phyloP scores from a whole-genome alignment of 1,140 invertebrate genomes.

The Vanessa tameamea region DNA sequence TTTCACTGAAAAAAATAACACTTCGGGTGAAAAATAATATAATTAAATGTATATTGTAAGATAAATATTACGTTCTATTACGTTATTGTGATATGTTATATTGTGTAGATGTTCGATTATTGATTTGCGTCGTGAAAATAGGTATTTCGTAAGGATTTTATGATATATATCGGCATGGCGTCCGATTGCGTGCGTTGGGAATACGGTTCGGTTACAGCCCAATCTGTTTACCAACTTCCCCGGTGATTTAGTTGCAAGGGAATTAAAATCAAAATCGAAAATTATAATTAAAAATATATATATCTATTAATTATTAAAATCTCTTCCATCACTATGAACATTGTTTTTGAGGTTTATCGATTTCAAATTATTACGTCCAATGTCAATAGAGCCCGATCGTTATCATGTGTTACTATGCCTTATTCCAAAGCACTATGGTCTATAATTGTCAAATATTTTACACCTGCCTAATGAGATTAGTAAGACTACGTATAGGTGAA shows the following conservation, averaged over 20 bases:
- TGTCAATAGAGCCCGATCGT: slow-evolving; percentile 7
- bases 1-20: slow-evolving; percentile 32
- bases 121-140: slow-evolving; percentile 7
- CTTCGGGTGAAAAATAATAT: slow-evolving; percentile 23
- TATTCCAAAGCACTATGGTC: slow-evolving; percentile 17
- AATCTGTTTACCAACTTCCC: slow-evolving; percentile 34
- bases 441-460: neutral
- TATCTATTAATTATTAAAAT: neutral
- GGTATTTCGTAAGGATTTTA: slow-evolving; percentile 13
- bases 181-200: slow-evolving; percentile 30
- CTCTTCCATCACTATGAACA: neutral
- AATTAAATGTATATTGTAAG: slow-evolving; percentile 9
- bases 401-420: slow-evolving; percentile 7
- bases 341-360: slow-evolving; percentile 13
- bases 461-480: neutral
- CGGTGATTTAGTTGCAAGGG: slow-evolving; percentile 2
- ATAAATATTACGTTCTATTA: neutral
- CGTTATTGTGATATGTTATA: neutral
- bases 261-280: neutral
- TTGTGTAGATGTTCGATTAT: neutral
- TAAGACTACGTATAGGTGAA: neutral
- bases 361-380: slow-evolving; percentile 16
- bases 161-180: slow-evolving; percentile 33
- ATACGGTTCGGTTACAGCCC: slow-evolving; percentile 22
- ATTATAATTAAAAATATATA: neutral